Percentiles rank a stretch among this genome's conserved stretches.
These are phyloP conservation scores for Ichneumoninae sp. DNA, from an alignment of 2,888 invertebrate genomes.

Conservation along the genomic window DNA sequence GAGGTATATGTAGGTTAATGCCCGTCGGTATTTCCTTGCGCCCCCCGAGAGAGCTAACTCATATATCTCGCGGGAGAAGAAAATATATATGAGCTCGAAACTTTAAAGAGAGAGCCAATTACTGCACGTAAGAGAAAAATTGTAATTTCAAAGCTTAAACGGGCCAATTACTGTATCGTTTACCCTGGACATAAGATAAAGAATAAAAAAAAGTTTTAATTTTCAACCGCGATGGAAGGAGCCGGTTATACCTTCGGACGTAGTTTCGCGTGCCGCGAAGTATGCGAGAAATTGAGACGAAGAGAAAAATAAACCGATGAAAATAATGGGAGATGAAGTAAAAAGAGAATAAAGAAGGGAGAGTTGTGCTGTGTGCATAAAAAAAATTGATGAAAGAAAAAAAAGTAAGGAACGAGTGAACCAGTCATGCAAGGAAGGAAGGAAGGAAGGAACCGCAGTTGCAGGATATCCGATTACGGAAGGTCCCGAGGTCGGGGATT, in stretches of 20 bases:
- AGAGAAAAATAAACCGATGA: not conserved
- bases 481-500: constrained; percentile 40
- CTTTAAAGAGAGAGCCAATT: not conserved
- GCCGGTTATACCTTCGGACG: not conserved
- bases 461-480: constrained; percentile 41
- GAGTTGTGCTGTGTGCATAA: not conserved
- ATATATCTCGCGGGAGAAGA: not conserved
- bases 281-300: not conserved
- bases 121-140: not conserved
- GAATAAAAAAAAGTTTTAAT: constrained; percentile 1
- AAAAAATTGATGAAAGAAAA: not conserved
- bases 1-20: not conserved
- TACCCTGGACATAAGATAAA: not conserved
- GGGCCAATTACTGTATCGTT: constrained; percentile 12
- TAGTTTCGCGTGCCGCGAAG: not conserved
- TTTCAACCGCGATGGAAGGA: not conserved
- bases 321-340: constrained; percentile 6
- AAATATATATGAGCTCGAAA: not conserved
- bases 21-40: not conserved
- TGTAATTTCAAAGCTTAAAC: constrained; percentile 1
- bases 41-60: not conserved
- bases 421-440: constrained; percentile 25
- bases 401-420: not conserved
- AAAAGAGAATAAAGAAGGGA: constrained; percentile 4
- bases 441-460: constrained; percentile 37